Percentiles rank a stretch among this genome's conserved stretches.
phyloP scores from a whole-genome alignment of 1,140 invertebrate species.

The Stratiolaelaps scimitus region DNA sequence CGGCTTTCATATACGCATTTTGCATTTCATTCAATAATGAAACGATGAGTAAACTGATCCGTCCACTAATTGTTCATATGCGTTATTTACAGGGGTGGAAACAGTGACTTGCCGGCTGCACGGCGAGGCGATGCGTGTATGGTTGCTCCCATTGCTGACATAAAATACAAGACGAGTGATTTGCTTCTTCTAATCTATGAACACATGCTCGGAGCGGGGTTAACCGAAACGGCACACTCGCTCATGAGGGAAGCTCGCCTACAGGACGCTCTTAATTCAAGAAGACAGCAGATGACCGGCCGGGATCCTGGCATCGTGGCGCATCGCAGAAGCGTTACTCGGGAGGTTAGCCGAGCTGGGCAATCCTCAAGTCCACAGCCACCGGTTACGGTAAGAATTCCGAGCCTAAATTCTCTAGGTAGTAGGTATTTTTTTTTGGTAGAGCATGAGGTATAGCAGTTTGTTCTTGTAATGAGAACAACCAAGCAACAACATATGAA shows the following conservation, averaged over 20 bases:
- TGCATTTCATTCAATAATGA: too few species aligned
- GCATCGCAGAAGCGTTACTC: slow-evolving; percentile 7
- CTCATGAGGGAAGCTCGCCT: slow-evolving; percentile 64
- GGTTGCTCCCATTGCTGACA: background rate
- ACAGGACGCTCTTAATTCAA: slow-evolving; percentile 35
- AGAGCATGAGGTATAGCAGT: too few species aligned
- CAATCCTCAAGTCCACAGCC: slow-evolving; percentile 32
- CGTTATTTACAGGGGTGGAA: background rate
- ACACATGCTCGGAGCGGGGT: slow-evolving; percentile 35
- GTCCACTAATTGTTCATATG: background rate
- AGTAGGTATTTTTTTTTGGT: background rate
- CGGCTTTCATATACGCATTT: too few species aligned
- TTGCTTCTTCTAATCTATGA: slow-evolving; percentile 15
- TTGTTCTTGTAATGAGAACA: too few species aligned
- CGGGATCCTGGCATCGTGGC: slow-evolving; percentile 33
- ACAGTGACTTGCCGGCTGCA: slow-evolving; percentile 18
- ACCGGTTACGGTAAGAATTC: slow-evolving; percentile 4
- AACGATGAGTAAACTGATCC: too few species aligned
- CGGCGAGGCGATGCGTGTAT: background rate
- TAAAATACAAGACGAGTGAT: slow-evolving; percentile 27
- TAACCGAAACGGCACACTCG: slow-evolving; percentile 54
- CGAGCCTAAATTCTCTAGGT: background rate
- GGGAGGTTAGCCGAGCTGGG: slow-evolving; percentile 29
- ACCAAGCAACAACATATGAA: too few species aligned
- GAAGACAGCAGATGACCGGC: slow-evolving; percentile 29